Evolutionary conservation across 2,113 vertebrate genomes (phyloP).

Genomic region (Austrofundulus limnaeus): DNA sequence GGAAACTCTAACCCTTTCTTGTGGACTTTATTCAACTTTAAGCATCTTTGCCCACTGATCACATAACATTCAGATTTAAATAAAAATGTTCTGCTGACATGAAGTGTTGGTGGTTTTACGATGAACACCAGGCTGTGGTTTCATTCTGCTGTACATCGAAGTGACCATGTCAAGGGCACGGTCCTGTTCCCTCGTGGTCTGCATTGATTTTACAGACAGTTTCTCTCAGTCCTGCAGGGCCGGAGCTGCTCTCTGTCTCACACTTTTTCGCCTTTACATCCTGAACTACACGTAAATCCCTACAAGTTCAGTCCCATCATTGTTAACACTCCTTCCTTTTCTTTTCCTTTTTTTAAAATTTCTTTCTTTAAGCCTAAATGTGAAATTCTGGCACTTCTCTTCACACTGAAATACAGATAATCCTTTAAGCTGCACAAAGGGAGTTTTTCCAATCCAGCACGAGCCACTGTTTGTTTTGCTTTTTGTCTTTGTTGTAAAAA

Average conservation of each 20-base stretch:
- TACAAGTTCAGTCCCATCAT: no score
- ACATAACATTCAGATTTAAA: background rate
- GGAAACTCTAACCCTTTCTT: no score
- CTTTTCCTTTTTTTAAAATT: background rate
- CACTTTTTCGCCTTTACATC: background rate
- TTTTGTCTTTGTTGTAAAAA: constrained; percentile 1
- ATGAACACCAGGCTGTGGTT: background rate
- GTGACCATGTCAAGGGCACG: constrained; percentile 68
- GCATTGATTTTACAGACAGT: constrained; percentile 71
- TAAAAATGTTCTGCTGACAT: background rate
- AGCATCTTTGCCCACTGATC: background rate
- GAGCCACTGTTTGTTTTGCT: background rate
- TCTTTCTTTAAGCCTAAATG: background rate
- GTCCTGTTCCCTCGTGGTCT: constrained; percentile 56
- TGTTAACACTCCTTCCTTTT: background rate
- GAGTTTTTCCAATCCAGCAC: background rate
- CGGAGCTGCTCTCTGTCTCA: constrained; percentile 10
- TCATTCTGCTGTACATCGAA: constrained; percentile 26
- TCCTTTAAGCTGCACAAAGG: background rate
- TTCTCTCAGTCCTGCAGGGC: constrained; percentile 39
- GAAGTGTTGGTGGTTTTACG: constrained; percentile 7
- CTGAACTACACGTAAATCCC: no score
- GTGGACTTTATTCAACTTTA: background rate
- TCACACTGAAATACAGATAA: constrained; percentile 4
- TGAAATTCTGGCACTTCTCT: background rate